phyloP scores from a whole-genome alignment of 2,888 invertebrate genomes.

The Drosophila mimica region DNA sequence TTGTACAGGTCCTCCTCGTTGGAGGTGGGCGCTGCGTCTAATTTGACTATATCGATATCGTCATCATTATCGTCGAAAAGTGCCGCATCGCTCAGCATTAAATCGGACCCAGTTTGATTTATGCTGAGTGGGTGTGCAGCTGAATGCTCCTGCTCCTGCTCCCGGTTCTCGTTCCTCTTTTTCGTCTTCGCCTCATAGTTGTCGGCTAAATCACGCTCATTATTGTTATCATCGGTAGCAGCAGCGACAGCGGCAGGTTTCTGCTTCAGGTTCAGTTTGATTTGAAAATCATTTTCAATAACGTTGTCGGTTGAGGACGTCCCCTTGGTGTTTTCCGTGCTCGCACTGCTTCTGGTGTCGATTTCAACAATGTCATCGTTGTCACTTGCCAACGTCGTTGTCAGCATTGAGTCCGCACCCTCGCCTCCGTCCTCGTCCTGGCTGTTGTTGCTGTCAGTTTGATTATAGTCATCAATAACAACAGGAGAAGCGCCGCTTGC shows the following conservation, averaged over 20 bases:
- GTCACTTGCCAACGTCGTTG: conserved; percentile 53
- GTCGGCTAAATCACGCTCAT: conserved; percentile 82
- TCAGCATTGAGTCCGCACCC: conserved; percentile 24
- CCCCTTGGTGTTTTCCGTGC: conserved; percentile 22
- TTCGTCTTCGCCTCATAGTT: conserved; percentile 62
- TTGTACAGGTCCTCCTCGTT: conserved; percentile 82
- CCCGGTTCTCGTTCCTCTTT: neutral
- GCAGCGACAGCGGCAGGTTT: conserved; percentile 48
- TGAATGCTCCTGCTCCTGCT: neutral
- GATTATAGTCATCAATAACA: conserved; percentile 80
- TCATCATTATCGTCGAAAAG: conserved; percentile 68
- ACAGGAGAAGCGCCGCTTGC: conserved; percentile 54
- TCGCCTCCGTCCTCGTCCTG: neutral
- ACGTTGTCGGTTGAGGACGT: conserved; percentile 40
- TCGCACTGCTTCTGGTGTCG: conserved; percentile 57
- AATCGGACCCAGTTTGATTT: conserved; percentile 72
- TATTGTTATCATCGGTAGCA: conserved; percentile 74
- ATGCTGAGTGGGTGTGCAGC: conserved; percentile 33
- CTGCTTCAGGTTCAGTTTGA: conserved; percentile 61
- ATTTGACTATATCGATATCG: conserved; percentile 83
- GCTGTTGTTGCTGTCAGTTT: conserved; percentile 69
- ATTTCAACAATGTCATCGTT: conserved; percentile 73
- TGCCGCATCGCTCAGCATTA: conserved; percentile 83
- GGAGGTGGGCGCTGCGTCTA: conserved; percentile 68
- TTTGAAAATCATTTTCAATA: conserved; percentile 81